Conservation (phyloP, 2,888 invertebrate genomes). For the Meganola albula region DNA sequence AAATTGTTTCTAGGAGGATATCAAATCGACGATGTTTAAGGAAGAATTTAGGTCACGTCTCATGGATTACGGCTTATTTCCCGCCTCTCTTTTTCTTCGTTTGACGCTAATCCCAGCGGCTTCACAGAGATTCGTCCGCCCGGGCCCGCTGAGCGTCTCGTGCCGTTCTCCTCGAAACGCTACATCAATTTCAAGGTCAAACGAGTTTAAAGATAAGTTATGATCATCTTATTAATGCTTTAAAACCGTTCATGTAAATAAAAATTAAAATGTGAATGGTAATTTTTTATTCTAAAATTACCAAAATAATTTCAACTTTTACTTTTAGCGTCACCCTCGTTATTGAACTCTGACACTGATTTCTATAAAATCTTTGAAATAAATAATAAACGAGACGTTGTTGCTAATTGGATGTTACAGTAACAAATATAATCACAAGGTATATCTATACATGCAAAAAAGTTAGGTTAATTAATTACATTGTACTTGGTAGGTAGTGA, state of each 20-base stretch:
- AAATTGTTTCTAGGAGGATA: slow-evolving; percentile 70
- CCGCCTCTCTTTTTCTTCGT: slow-evolving; percentile 74
- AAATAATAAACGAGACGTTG: no score
- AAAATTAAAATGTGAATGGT: slow-evolving; percentile 3
- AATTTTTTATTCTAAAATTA: neutral
- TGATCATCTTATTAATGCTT: slow-evolving; percentile 9
- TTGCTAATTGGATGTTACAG: no score
- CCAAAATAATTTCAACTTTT: no score
- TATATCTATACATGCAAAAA: no score
- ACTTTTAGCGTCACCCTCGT: no score
- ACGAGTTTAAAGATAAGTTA: slow-evolving; percentile 31
- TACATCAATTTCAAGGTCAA: slow-evolving; percentile 48
- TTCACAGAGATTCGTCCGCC: slow-evolving; percentile 59
- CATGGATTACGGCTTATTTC: slow-evolving; percentile 73
- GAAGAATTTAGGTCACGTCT: slow-evolving; percentile 73
- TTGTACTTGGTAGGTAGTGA: no score
- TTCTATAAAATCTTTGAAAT: no score
- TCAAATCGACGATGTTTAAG: slow-evolving; percentile 72
- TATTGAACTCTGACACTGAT: no score
- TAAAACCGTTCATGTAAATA: slow-evolving; percentile 6
- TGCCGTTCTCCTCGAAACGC: slow-evolving; percentile 25
- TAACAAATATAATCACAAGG: no score
- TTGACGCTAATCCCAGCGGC: slow-evolving; percentile 70
- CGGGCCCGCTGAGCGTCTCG: slow-evolving; percentile 34
- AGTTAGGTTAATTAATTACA: no score